phyloP scores from a whole-genome alignment of 2,888 invertebrate genomes.

The Macropis europaea region DNA sequence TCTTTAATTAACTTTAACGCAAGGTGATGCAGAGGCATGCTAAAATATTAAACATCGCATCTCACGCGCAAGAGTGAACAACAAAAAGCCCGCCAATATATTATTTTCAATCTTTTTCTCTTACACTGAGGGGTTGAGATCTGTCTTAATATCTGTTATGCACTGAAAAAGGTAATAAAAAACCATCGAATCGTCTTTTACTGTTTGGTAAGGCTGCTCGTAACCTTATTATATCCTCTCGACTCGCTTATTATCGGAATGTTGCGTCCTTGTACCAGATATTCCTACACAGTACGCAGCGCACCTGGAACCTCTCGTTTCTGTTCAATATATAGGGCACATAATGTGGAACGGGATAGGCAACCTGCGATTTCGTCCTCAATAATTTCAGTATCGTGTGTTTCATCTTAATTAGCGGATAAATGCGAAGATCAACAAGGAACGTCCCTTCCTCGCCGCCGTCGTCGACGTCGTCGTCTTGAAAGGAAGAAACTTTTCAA shows the following conservation, averaged over 20 bases:
- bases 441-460: not conserved
- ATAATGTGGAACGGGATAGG: not conserved
- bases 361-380: slow-evolving; percentile 10
- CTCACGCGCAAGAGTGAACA: too few relatives aligned
- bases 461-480: not conserved
- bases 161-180: too few relatives aligned
- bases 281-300: slow-evolving; percentile 2
- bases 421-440: not conserved
- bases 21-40: not conserved
- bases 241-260: slow-evolving; percentile 17
- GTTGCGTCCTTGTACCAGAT: slow-evolving; percentile 19
- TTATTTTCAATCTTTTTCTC: too few relatives aligned
- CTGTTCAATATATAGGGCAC: slow-evolving; percentile 11
- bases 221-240: slow-evolving; percentile 1
- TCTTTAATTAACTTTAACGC: slow-evolving; percentile 17
- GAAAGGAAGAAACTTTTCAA: not conserved
- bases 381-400: slow-evolving; percentile 2
- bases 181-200: slow-evolving; percentile 1
- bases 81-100: too few relatives aligned
- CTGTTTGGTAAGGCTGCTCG: not conserved
- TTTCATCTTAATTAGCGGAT: not conserved
- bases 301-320: not conserved
- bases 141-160: too few relatives aligned
- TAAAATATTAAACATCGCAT: not conserved
- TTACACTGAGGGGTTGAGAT: too few relatives aligned